Conservation (phyloP, 2,888 invertebrate species). For the Liodrosophila aerea region DNA sequence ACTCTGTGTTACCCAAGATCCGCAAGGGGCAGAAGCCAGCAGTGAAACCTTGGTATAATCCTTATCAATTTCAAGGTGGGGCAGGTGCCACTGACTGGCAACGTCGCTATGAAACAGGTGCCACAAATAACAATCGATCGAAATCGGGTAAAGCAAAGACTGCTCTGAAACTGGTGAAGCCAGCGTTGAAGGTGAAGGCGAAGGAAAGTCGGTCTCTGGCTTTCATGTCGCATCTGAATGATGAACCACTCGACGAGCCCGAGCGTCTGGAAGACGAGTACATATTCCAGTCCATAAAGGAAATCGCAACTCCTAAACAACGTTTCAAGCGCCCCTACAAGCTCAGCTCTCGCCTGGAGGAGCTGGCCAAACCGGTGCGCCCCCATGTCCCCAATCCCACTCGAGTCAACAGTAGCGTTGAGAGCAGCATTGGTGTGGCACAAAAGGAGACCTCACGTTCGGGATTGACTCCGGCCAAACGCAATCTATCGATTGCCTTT, state of each 20-base stretch:
- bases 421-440: conserved; percentile 48
- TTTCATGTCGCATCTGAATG: no score
- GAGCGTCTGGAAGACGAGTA: conserved; percentile 29
- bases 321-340: conserved; percentile 14
- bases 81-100: conserved; percentile 9
- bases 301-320: background rate
- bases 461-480: conserved; percentile 49
- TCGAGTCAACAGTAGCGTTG: conserved; percentile 46
- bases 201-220: no score
- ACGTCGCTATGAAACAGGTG: background rate
- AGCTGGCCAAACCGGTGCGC: conserved; percentile 27
- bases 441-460: conserved; percentile 22
- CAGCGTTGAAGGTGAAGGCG: no score
- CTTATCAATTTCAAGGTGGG: conserved; percentile 17
- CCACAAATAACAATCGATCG: no score
- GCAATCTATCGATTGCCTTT: conserved; percentile 55
- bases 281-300: background rate
- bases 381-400: no score
- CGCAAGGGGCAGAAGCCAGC: background rate
- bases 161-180: no score
- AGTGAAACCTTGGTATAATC: conserved; percentile 13
- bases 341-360: conserved; percentile 33
- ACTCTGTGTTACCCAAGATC: background rate
- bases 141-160: no score
- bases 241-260: conserved; percentile 48